phyloP scores from a whole-genome alignment of 2,113 vertebrate genomes.

The Protobothrops flavoviridis region DNA sequence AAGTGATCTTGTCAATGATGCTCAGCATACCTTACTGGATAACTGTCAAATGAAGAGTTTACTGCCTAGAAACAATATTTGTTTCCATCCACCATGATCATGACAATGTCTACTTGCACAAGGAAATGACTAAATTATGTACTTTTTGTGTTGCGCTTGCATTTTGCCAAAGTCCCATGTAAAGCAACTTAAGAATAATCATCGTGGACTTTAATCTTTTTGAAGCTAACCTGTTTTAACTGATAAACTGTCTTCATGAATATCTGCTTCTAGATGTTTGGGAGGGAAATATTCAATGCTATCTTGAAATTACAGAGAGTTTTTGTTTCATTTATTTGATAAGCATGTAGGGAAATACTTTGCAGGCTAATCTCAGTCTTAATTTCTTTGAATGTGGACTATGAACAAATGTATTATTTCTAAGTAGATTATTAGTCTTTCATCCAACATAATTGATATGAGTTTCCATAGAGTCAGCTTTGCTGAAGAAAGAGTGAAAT shows the following conservation, averaged over 20 bases:
- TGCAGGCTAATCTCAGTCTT: neutral
- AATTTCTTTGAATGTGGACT: neutral
- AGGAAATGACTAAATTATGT: neutral
- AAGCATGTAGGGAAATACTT: neutral
- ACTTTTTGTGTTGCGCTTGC: neutral
- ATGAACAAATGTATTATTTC: neutral
- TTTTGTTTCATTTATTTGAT: neutral
- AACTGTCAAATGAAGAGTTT: neutral
- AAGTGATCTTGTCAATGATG: neutral
- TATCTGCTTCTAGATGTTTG: neutral
- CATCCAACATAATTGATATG: too few relatives aligned
- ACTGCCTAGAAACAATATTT: neutral
- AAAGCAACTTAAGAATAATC: neutral
- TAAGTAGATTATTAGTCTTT: neutral
- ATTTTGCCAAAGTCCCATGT: neutral
- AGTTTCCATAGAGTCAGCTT: too few relatives aligned
- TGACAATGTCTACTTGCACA: neutral
- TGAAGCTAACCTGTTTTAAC: neutral
- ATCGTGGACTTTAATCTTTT: neutral
- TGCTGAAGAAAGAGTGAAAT: too few relatives aligned
- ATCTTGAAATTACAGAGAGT: neutral
- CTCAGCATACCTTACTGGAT: neutral
- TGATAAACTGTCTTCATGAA: neutral
- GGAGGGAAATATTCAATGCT: neutral
- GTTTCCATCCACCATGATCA: neutral